Evolutionary conservation across 1,140 invertebrate genomes (phyloP).

Genomic region (Magallana ariakensis): DNA sequence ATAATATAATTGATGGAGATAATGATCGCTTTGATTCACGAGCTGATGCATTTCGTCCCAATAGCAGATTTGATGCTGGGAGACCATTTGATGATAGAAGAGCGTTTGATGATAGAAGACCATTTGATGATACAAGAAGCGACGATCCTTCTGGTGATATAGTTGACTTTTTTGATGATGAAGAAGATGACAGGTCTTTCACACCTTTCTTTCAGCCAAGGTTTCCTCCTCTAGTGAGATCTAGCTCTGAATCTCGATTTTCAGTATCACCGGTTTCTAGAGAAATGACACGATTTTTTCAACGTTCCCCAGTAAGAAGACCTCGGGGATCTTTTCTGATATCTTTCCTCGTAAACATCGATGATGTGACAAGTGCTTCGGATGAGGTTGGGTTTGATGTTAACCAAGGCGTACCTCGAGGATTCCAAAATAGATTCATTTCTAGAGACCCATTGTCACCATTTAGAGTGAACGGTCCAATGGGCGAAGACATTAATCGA

Average conservation of each 20-base stretch:
- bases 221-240: background rate
- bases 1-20: too few relatives aligned
- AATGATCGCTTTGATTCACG: background rate
- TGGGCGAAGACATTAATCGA: constrained; percentile 14
- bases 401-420: background rate
- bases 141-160: background rate
- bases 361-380: background rate
- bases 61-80: background rate
- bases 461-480: background rate
- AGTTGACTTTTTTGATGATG: background rate
- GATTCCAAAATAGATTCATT: constrained; percentile 15
- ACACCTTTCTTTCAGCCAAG: constrained; percentile 21
- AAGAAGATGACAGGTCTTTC: background rate
- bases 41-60: background rate
- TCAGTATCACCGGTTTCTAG: constrained; percentile 4
- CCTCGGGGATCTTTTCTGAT: background rate
- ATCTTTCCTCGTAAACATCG: constrained; percentile 21
- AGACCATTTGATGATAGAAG: too few relatives aligned
- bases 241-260: background rate
- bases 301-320: background rate
- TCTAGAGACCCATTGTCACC: background rate
- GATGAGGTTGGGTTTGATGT: background rate
- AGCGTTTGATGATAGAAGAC: background rate
- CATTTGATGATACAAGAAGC: background rate
- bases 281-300: constrained; percentile 15